Base-by-base conservation (phyloP, 1,140 invertebrate species). In the Paracyclopina nana region DNA sequence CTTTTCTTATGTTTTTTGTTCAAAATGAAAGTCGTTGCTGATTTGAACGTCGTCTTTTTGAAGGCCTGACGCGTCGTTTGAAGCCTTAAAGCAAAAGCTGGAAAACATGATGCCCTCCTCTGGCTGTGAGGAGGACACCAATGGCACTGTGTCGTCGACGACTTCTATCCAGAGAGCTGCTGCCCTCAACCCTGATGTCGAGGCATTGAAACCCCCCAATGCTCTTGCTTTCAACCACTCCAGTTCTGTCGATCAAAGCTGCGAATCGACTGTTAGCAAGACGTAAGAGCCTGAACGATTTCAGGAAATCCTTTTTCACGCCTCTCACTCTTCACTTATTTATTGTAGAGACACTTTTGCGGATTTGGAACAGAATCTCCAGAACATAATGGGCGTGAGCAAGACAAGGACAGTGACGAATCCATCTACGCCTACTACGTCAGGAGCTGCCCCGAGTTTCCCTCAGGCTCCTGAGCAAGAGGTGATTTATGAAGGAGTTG, bases 361-460 rank as follows among this genome's bases (percentile, higher is more conserved):
- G 12, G 28, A 48, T 29, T 48, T 48, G 45, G 45, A 48, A 22
- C 45, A 28, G 12, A 48, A 48, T 29, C 28, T 48, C 14, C 45
- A 48, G 27, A 48, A 29, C 45, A 48, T 48, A 28, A 48, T 48
- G 45, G 45, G 45, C 12, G 30, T 16, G 5, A 48, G 4, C 20
- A 28, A n/a, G 4, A 12, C 14, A n/a, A 48, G 30, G 16, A 2
- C 45, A 14, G 16, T n/a, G 3, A 44, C 42, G 12, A 44, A 3
- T 20, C n/a, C 24, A 14, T 27, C 45, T 26, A 14, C 25, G 27
- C 45, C 16, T 25, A 28, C 28, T n/a, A 27, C 25, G 5, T 14
- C 43, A 5, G 24, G 24, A 14, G 20, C 43, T 27, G 14, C 20
- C 24, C 43, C 20, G 20, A 45, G 25, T 2, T 27, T 27, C 4